A percentile compares a stretch with the other conserved stretches of the same genome.
phyloP scores from a whole-genome alignment of 2,888 invertebrate genomes.

The Bruchidius siliquastri region DNA sequence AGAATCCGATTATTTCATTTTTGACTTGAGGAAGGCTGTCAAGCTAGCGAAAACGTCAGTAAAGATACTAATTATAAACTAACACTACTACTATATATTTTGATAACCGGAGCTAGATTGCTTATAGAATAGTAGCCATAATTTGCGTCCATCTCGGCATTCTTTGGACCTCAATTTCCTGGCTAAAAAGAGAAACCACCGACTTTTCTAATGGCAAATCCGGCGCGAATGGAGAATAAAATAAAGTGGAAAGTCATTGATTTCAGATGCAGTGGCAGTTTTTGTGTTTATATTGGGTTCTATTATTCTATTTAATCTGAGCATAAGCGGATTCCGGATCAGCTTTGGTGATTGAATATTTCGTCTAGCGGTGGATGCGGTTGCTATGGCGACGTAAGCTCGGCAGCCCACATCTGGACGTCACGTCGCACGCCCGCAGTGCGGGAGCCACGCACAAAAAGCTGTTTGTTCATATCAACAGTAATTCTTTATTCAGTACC shows the following conservation, averaged over 20 bases:
- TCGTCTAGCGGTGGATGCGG: constrained; percentile 28
- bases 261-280: background rate
- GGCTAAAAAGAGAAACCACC: background rate
- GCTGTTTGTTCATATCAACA: too few relatives aligned
- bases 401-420: constrained; percentile 16
- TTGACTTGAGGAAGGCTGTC: too few relatives aligned
- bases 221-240: background rate
- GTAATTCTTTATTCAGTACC: too few relatives aligned
- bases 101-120: too few relatives aligned
- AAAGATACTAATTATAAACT: too few relatives aligned
- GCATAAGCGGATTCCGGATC: constrained; percentile 34
- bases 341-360: constrained; percentile 31
- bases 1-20: too few relatives aligned
- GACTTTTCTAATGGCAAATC: background rate
- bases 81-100: too few relatives aligned
- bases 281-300: constrained; percentile 32
- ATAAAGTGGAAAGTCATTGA: background rate
- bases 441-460: too few relatives aligned
- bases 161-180: background rate
- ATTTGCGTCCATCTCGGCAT: too few relatives aligned
- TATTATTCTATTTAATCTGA: constrained; percentile 36
- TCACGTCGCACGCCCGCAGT: constrained; percentile 13
- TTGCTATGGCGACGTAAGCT: constrained; percentile 29
- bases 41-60: too few relatives aligned
- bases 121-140: too few relatives aligned